Percentiles rank a stretch among this genome's conserved stretches.
phyloP scores from a whole-genome alignment of 2,113 vertebrate genomes.

The Pelobates fuscus region DNA sequence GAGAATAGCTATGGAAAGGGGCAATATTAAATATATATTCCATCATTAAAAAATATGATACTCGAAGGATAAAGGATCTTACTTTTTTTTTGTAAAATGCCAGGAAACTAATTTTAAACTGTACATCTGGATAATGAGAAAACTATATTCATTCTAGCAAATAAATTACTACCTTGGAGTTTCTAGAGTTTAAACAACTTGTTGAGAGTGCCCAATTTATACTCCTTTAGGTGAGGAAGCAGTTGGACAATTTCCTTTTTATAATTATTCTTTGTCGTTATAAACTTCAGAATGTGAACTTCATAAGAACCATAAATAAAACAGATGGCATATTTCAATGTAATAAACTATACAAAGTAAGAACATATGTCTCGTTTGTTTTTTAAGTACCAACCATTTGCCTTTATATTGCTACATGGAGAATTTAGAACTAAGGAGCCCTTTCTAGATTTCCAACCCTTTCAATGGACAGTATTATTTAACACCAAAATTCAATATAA shows the following conservation, averaged over 20 bases:
- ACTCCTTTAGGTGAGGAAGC: no score
- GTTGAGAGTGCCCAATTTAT: not conserved
- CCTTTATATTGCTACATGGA: constrained; percentile 16
- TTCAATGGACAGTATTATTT: constrained; percentile 6
- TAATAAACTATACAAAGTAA: constrained; percentile 33
- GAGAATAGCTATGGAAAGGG: not conserved
- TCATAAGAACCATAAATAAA: constrained; percentile 11
- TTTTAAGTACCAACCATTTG: not conserved
- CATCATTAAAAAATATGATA: no score
- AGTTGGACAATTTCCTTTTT: no score
- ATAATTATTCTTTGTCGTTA: constrained; percentile 41
- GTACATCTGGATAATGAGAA: not conserved
- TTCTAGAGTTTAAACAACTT: not conserved
- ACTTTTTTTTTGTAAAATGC: no score
- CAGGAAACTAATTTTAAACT: no score
- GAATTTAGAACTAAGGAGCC: constrained; percentile 11
- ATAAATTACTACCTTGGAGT: no score
- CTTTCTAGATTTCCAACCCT: not conserved
- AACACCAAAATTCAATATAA: constrained; percentile 3
- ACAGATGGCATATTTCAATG: constrained; percentile 34
- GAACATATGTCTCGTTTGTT: constrained; percentile 24
- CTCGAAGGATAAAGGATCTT: no score
- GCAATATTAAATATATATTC: not conserved
- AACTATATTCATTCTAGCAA: not conserved
- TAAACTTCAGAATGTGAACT: constrained; percentile 30